Base-by-base conservation (phyloP, 2,888 invertebrate genomes). In the Lepidocyrtoides sp. region DNA sequence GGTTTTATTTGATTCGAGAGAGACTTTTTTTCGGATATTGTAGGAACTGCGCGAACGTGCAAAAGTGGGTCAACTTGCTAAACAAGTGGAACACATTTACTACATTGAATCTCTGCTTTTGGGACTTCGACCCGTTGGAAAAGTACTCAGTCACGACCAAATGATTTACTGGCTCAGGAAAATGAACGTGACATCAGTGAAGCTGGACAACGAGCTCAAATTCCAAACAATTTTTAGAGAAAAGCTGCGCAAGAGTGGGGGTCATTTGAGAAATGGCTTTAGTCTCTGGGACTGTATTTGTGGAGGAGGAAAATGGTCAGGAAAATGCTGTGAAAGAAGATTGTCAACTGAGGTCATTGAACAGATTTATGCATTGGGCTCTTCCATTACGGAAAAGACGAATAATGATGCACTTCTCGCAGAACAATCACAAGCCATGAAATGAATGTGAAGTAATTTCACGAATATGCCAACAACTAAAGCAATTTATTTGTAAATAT, bases 41-140 rank as follows among this genome's bases (percentile, higher is more conserved):
- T 44, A 91, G 91, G 91, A 91, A 82, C 72, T 91, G 3, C 89
- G 91, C n/a, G 89, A 91, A 51, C 8, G 86, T 54, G 91, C 91
- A 2, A 91, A 89, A 54, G 91, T 91, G 3, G 89, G 89, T 1
- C 89, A 89, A 26, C 60, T 91, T 32, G 85, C 89, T 0, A 89
- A 89, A 63, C 91, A 91, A 75, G 81, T 91, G 51, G 89, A 91
- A 36, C 91, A 91, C 48, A 91, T 91, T 32, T 91, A 66, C 69
- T 86, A 89, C 60, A 89, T 91, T 44, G 86, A 91, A 69, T 82
- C 75, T 7, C 57, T 91, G 17, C 66, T 89, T 0, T 51, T 89
- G 32, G 63, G 77, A 26, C 75, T 89, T 10, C 66, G 86, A 14
- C 86, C 89, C 0, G 20, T 91, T 2, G 85, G 81, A n/a, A 90